Base-by-base conservation (phyloP, 1,140 invertebrate species). In the Macrotrachela quadricornifera region DNA sequence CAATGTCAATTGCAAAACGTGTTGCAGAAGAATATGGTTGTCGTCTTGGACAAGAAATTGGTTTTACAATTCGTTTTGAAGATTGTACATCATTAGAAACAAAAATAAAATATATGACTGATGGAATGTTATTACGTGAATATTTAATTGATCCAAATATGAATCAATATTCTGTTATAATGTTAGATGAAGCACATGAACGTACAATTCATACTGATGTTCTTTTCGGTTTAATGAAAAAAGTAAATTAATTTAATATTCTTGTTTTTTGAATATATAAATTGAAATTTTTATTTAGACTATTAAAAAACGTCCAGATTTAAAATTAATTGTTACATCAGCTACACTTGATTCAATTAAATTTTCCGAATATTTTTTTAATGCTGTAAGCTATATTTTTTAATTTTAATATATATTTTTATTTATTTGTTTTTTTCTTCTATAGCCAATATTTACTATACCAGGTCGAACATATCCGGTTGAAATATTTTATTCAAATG, bases 171-270 rank as follows among this genome's bases (percentile, higher is more conserved):
- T 82, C 86, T 0, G 82, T 95, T 1, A 88, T 97, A 46, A 97
- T 99, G 88, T 78, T 99, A 73, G 92, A 99, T 60, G 92, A 99
- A 68, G 92, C 91, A 54, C 92, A 97, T 64, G 92, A 99, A 72
- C 76, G 92, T 14, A 95, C 88, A 1, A 92, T 99, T 57, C 82
- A 94, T 64, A 97, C 91, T 0, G 92, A 97, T 67, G 90, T 99
- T 0, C 71, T 97, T 0, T 96, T 99, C 73, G 91, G 88, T 15
- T 69, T 95, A 1, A 69, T 95, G 0, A 76, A 76, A 61, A 64
- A 66, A 58, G 84, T n/a, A n/a, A n/a, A n/a, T n/a, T n/a, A n/a
- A n/a, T n/a, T n/a, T n/a, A n/a, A n/a, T n/a, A n/a, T n/a, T n/a
- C n/a, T n/a, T n/a, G n/a, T n/a, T n/a, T n/a, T n/a, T n/a, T n/a